A percentile compares a stretch with the other conserved stretches of the same genome.
These are phyloP conservation scores for Pygoscelis antarcticus DNA, from an alignment of 2,113 vertebrate genomes.

Conservation along the genomic window DNA sequence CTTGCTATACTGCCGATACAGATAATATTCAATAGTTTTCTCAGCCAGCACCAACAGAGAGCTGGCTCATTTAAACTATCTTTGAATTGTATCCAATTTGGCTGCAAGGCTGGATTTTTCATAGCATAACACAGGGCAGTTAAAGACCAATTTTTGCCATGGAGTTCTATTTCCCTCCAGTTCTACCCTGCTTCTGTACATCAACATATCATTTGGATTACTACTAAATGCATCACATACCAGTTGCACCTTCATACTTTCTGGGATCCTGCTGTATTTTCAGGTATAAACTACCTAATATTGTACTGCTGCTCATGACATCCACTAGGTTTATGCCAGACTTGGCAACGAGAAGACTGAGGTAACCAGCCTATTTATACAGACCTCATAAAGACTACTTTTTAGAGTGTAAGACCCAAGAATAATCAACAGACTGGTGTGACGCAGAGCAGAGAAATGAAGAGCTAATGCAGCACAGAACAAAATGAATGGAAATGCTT, in stretches of 20 bases:
- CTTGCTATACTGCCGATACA: not conserved
- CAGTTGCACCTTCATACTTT: not conserved
- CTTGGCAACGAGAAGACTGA: not conserved
- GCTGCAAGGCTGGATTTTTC: slow-evolving; percentile 10
- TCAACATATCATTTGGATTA: not conserved
- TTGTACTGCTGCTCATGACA: not conserved
- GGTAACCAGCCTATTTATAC: not conserved
- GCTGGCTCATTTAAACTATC: not conserved
- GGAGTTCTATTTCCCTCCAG: not conserved
- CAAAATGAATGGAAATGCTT: not conserved
- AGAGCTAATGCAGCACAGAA: not conserved
- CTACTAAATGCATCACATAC: not conserved
- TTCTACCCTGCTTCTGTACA: not conserved
- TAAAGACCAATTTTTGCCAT: not conserved
- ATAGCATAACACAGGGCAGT: not conserved
- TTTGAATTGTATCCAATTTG: slow-evolving; percentile 27
- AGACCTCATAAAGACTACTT: not conserved
- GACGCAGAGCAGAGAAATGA: not conserved
- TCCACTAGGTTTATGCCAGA: not conserved
- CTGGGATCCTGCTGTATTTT: not conserved
- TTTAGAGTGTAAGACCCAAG: not conserved
- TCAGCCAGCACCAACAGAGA: slow-evolving; percentile 36
- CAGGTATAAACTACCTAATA: not conserved
- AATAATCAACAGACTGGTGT: not conserved
- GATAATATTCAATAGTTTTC: slow-evolving; percentile 10